Evolutionary conservation across 2,113 vertebrate species (phyloP).

Genomic region (Bucco capensis): DNA sequence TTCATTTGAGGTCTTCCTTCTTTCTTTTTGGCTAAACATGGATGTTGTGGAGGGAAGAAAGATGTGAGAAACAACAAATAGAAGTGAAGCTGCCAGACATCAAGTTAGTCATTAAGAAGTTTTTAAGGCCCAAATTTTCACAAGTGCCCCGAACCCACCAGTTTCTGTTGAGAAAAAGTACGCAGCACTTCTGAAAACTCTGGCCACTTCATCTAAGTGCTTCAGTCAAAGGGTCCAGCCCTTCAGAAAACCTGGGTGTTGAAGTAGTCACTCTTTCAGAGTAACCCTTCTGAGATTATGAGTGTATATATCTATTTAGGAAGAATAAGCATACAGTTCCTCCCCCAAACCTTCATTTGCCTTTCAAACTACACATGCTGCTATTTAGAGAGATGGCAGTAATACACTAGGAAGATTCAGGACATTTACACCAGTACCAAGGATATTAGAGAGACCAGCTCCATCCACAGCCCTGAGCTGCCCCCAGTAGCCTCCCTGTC

Average conservation of each 20-base stretch:
- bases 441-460: not conserved
- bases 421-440: not conserved
- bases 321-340: not conserved
- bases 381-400: not conserved
- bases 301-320: not conserved
- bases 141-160: not conserved
- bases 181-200: slow-evolving; percentile 13
- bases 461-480: not conserved
- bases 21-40: not conserved
- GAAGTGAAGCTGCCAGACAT: not conserved
- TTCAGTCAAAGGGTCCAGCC: not conserved
- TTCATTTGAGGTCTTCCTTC: not conserved
- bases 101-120: slow-evolving; percentile 11
- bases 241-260: slow-evolving; percentile 13
- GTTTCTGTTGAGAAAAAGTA: not conserved
- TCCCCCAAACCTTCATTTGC: not conserved
- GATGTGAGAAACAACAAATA: slow-evolving; percentile 1
- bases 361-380: not conserved
- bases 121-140: slow-evolving; percentile 16
- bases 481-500: not conserved
- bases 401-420: not conserved
- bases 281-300: not conserved
- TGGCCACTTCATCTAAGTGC: not conserved
- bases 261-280: not conserved
- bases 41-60: not conserved